Evolutionary conservation across 1,140 invertebrate genomes (phyloP).

Genomic region (Ericerus pela): DNA sequence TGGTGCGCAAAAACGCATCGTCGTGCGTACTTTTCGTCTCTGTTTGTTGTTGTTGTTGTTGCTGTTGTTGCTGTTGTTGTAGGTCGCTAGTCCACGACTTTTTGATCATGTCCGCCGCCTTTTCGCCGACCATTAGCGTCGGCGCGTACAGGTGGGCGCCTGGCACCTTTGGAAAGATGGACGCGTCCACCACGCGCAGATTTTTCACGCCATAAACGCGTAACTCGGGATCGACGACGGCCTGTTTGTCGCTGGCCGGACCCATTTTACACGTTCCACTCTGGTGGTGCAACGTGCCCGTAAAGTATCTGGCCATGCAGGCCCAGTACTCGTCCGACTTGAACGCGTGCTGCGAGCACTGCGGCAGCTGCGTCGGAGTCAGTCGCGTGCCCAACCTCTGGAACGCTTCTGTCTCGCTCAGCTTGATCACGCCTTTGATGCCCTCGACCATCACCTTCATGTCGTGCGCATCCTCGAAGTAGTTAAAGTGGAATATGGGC

Average conservation of each 20-base stretch:
- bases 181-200: slow-evolving; percentile 58
- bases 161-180: slow-evolving; percentile 55
- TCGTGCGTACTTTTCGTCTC: no score
- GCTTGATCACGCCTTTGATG: slow-evolving; percentile 42
- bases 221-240: slow-evolving; percentile 58
- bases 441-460: slow-evolving; percentile 48
- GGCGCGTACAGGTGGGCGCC: slow-evolving; percentile 56
- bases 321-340: slow-evolving; percentile 52
- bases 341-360: slow-evolving; percentile 37
- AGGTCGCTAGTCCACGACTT: slow-evolving; percentile 37
- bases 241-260: slow-evolving; percentile 38
- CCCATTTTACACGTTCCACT: slow-evolving; percentile 46
- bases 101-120: slow-evolving; percentile 64
- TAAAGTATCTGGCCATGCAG: slow-evolving; percentile 48
- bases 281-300: slow-evolving; percentile 48
- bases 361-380: slow-evolving; percentile 39
- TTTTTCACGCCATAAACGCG: slow-evolving; percentile 49
- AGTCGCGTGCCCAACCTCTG: slow-evolving; percentile 40
- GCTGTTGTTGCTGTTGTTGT: no score
- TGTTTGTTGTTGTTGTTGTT: no score
- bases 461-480: slow-evolving; percentile 48
- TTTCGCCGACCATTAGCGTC: slow-evolving; percentile 74
- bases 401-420: slow-evolving; percentile 43
- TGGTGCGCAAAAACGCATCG: not conserved
- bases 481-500: slow-evolving; percentile 59